phyloP scores from a whole-genome alignment of 2,797 vertebrate species.

The Chelon labrosus region DNA sequence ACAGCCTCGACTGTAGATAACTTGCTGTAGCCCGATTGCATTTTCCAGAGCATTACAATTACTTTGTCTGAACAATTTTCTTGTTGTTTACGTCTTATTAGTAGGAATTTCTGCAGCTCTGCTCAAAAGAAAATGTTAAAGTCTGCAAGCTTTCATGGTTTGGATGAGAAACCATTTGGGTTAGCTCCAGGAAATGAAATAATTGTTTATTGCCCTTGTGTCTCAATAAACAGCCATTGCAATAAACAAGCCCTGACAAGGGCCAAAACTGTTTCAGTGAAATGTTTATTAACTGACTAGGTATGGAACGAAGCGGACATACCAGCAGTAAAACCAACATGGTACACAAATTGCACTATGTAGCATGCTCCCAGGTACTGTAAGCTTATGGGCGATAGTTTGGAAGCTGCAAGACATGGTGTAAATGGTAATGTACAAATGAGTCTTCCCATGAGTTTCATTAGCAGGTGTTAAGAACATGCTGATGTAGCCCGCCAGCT shows the following conservation, averaged over 20 bases:
- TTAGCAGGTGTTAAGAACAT: conserved; percentile 18
- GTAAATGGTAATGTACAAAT: conserved; percentile 18
- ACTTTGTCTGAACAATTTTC: not conserved
- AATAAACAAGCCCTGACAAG: conserved; percentile 24
- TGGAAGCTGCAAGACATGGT: conserved; percentile 19
- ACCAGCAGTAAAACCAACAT: conserved; percentile 21
- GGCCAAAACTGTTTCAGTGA: conserved; percentile 7
- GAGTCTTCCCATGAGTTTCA: conserved; percentile 6
- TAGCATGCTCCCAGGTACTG: conserved; percentile 19
- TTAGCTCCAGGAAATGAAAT: conserved; percentile 41
- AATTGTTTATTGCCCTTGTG: not conserved
- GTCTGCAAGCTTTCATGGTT: conserved; percentile 1
- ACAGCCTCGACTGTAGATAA: not conserved
- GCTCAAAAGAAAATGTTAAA: conserved; percentile 24
- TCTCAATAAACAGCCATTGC: not conserved
- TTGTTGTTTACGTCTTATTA: not conserved
- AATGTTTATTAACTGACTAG: conserved; percentile 7
- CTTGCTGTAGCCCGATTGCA: not conserved
- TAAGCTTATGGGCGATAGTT: conserved; percentile 22
- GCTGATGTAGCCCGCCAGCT: conserved; percentile 3
- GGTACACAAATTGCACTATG: not conserved
- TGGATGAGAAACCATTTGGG: conserved; percentile 17
- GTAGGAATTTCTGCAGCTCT: conserved; percentile 23
- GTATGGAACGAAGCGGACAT: conserved; percentile 16
- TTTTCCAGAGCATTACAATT: not conserved